These are phyloP conservation scores for Orius laevigatus DNA, from an alignment of 1,140 invertebrate genomes.

Conservation along the genomic window DNA sequence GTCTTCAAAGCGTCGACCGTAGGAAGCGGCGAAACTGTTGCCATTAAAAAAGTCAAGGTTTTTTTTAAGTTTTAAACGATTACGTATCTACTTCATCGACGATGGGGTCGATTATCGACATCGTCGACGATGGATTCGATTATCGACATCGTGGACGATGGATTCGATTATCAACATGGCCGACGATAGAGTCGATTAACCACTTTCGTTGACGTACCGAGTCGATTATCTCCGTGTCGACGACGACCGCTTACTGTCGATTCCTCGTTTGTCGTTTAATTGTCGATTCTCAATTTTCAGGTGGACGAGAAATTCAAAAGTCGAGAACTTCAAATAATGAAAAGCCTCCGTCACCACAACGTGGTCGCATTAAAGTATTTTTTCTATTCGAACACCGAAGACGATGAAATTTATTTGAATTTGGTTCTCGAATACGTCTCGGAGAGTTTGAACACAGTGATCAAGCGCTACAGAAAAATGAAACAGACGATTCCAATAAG, in stretches of 20 bases:
- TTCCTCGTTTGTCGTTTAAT: too few relatives aligned
- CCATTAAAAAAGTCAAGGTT: conserved; percentile 99
- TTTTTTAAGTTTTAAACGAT: too few relatives aligned
- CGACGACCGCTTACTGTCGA: too few relatives aligned
- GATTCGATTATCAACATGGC: too few relatives aligned
- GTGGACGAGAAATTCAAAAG: conserved; percentile 50
- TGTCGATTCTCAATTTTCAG: conserved; percentile 21
- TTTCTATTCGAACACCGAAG: conserved; percentile 98
- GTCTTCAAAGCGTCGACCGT: conserved; percentile 96
- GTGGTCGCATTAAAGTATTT: conserved; percentile 99
- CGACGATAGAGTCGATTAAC: too few relatives aligned
- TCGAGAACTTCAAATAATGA: conserved; percentile 99
- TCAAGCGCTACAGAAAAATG: conserved; percentile 96
- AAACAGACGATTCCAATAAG: conserved; percentile 98
- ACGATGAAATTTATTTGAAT: conserved; percentile 99
- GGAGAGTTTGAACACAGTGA: conserved; percentile 98
- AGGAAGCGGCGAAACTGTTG: conserved; percentile 89
- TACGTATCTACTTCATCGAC: too few relatives aligned
- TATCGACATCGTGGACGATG: too few relatives aligned
- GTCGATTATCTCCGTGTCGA: too few relatives aligned
- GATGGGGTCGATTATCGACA: too few relatives aligned
- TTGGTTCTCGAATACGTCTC: conserved; percentile 99
- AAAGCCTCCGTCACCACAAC: conserved; percentile 96
- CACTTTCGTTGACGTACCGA: too few relatives aligned
- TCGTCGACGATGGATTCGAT: conserved; percentile 98